Conservation (phyloP, 2,797 vertebrate genomes). For the Epinephelus malabaricus region DNA sequence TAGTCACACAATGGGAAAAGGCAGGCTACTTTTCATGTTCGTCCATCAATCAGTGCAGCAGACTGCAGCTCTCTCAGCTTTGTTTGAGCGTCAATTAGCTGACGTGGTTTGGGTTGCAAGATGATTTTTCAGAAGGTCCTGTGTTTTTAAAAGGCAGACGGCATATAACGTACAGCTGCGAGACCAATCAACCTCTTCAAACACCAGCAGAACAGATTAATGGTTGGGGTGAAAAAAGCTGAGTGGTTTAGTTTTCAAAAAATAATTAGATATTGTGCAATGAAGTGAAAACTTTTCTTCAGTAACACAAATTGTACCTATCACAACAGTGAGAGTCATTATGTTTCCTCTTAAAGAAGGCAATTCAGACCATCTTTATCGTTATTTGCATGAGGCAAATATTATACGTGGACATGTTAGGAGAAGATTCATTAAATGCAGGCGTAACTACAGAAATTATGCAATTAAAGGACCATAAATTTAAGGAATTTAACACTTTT, state of each 20-base stretch:
- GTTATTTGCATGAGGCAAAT: constrained; percentile 1
- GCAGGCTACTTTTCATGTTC: constrained; percentile 85
- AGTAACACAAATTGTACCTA: neutral
- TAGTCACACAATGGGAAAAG: constrained; percentile 83
- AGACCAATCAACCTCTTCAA: constrained; percentile 63
- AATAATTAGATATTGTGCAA: constrained; percentile 41
- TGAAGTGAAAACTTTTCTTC: constrained; percentile 10
- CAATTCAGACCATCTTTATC: constrained; percentile 4
- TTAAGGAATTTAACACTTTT: neutral
- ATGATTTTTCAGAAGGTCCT: constrained; percentile 65
- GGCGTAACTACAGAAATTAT: neutral
- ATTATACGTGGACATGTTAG: neutral
- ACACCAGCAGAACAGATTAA: constrained; percentile 55
- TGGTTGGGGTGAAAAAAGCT: constrained; percentile 48
- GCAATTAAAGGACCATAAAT: neutral
- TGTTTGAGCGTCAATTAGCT: constrained; percentile 84
- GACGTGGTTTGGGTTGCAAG: constrained; percentile 72
- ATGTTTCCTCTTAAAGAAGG: neutral
- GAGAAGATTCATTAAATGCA: neutral
- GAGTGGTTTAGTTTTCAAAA: constrained; percentile 38
- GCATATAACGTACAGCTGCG: constrained; percentile 59
- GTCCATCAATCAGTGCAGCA: constrained; percentile 83
- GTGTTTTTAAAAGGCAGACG: constrained; percentile 65
- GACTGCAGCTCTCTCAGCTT: constrained; percentile 76
- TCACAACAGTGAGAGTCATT: constrained; percentile 6